Conservation (phyloP, 2,888 invertebrate species). For the Mesorhabditis belari region DNA sequence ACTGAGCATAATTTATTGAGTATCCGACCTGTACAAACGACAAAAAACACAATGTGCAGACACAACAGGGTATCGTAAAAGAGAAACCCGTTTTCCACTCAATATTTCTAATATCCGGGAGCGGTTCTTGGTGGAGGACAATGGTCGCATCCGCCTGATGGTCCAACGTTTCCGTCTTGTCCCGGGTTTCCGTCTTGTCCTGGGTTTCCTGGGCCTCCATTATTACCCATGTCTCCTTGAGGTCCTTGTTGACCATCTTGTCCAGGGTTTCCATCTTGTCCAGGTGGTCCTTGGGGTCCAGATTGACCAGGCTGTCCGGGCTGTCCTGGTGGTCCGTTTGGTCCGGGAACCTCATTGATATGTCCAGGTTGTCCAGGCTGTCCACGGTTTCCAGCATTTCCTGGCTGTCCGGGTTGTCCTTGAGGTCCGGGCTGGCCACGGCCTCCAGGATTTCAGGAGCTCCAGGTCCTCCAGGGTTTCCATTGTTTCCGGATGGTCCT, state of each 20-base stretch:
- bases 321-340: neutral
- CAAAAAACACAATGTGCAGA: neutral
- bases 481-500: constrained; percentile 31
- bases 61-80: too few species aligned
- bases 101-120: constrained; percentile 37
- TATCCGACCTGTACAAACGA: neutral
- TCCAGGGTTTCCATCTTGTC: neutral
- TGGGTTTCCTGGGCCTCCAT: constrained; percentile 36
- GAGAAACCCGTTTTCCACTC: too few species aligned
- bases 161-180: neutral
- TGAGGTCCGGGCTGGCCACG: constrained; percentile 30
- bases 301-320: constrained; percentile 13
- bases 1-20: neutral
- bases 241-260: constrained; percentile 27
- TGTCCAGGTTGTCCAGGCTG: constrained; percentile 14
- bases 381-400: constrained; percentile 37
- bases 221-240: constrained; percentile 29
- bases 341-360: neutral
- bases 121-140: constrained; percentile 44
- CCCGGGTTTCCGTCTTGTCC: constrained; percentile 10
- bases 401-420: constrained; percentile 34
- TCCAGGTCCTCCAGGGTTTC: constrained; percentile 28
- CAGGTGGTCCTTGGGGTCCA: constrained; percentile 33
- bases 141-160: constrained; percentile 37
- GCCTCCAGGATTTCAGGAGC: constrained; percentile 35